Conservation (phyloP, 2,797 vertebrate genomes). For the Paedocypris micromegethes region DNA sequence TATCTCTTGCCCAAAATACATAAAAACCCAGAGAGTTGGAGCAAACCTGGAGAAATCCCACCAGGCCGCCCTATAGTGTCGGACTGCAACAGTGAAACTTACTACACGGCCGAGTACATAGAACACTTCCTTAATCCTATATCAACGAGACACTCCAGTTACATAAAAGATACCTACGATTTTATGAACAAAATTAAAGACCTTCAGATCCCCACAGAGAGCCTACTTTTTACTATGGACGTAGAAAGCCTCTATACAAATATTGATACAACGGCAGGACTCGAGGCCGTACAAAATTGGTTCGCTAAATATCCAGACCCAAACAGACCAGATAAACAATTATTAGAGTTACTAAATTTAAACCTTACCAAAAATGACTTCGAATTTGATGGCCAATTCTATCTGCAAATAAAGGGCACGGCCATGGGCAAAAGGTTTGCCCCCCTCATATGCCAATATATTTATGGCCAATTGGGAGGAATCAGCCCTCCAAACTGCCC, state of each 20-base stretch:
- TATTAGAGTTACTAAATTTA: background rate
- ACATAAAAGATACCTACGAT: slow-evolving; percentile 17
- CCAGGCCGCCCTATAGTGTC: slow-evolving; percentile 5
- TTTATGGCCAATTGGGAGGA: background rate
- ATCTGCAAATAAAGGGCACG: background rate
- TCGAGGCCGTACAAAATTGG: no score
- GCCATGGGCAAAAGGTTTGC: no score
- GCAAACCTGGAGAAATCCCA: background rate
- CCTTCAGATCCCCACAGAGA: background rate
- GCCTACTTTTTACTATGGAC: slow-evolving; percentile 10
- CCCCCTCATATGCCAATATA: no score
- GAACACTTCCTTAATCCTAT: background rate
- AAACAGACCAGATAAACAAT: background rate
- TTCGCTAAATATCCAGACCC: no score
- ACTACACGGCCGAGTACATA: background rate
- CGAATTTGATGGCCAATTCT: background rate
- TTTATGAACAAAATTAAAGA: background rate
- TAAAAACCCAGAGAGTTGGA: background rate
- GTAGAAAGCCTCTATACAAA: slow-evolving; percentile 21
- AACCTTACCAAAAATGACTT: background rate
- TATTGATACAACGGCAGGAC: background rate
- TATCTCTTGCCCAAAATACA: slow-evolving; percentile 25
- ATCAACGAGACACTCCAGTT: background rate
- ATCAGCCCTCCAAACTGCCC: no score
- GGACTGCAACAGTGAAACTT: background rate